Conservation (phyloP, 2,113 vertebrate species). For the Psettodes erumei region DNA sequence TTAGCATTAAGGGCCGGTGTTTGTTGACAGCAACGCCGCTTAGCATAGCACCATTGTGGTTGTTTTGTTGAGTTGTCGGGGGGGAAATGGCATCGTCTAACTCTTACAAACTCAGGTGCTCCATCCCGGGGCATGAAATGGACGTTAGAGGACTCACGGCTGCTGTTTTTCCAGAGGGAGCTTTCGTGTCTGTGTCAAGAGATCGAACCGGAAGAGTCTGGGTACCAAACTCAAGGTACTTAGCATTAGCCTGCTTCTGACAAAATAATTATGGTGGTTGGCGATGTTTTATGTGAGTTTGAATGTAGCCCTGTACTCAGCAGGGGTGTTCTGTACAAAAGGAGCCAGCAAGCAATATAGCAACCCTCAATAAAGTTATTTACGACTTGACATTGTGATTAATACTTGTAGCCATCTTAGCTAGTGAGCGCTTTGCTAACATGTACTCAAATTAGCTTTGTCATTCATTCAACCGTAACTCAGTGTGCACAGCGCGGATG, state of each 20-base stretch:
- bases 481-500: neutral
- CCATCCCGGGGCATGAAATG: conserved; percentile 91
- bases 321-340: rapidly evolving
- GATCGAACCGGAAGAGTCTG: conserved; percentile 94
- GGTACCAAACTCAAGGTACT: conserved; percentile 90
- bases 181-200: conserved; percentile 94
- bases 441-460: conserved; percentile 71
- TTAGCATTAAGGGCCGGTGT: conserved; percentile 61
- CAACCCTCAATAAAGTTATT: neutral
- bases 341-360: rapidly evolving
- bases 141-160: conserved; percentile 90
- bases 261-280: conserved; percentile 2
- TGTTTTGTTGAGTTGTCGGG: conserved; percentile 19
- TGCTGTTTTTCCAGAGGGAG: conserved; percentile 85
- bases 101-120: conserved; percentile 90
- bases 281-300: neutral
- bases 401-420: neutral
- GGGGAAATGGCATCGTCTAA: conserved; percentile 77
- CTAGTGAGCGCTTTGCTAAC: conserved; percentile 38
- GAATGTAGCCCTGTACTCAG: neutral
- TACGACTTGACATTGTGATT: neutral
- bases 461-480: conserved; percentile 69
- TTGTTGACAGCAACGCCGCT: conserved; percentile 69
- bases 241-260: conserved; percentile 60
- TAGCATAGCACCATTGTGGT: conserved; percentile 19